Base-by-base conservation (phyloP, 1,140 invertebrate species). In the Ditylenchus dipsaci region DNA sequence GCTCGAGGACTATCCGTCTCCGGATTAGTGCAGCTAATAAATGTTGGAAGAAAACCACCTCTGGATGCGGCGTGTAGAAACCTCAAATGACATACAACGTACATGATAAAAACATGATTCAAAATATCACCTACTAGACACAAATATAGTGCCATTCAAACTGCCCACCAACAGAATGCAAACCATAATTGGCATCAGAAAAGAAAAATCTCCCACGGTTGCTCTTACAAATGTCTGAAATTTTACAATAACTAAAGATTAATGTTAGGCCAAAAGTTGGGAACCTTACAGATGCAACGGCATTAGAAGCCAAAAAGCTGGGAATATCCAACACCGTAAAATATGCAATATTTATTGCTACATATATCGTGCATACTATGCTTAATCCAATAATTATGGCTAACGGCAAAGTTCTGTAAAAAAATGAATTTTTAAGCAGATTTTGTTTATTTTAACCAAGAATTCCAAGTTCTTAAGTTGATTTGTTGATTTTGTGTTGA, bases 51-150 rank as follows among this genome's bases (percentile, higher is more conserved):
- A 57, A 81, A 73, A 0, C 77, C 66, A 33, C 76, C 63, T n/a
- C 79, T 57, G 11, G 78, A 72, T 15, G 78, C 80, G 17, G 81
- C 73, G 59, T 81, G 82, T 13, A 81, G 59, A 3, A 75, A 76
- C 19, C 79, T 56, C 29, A 42, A 56, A 49, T 29, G 19, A 38
- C 33, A 38, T 11, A 38, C 33, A 5, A 38, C 33, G 3, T 5
- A 11, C 33, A 38, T 38, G 9, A 11, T 27, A 11, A 13, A 30
- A 57, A 45, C 19, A 30, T 26, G 23, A 27, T 23, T 21, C 19
- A 30, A 58, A 0, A 21, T n/a, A 7, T n/a, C n/a, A 21, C 30
- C 23, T 63, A 29, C 26, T 67, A 17, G 19, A 30, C 17, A 42
- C 23, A 19, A 26, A 60, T 66, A 67, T 21, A 17, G 5, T 21